Percentiles rank a stretch among this genome's conserved stretches.
phyloP scores from a whole-genome alignment of 2,113 vertebrate genomes.

The Marcusenius ussheri region DNA sequence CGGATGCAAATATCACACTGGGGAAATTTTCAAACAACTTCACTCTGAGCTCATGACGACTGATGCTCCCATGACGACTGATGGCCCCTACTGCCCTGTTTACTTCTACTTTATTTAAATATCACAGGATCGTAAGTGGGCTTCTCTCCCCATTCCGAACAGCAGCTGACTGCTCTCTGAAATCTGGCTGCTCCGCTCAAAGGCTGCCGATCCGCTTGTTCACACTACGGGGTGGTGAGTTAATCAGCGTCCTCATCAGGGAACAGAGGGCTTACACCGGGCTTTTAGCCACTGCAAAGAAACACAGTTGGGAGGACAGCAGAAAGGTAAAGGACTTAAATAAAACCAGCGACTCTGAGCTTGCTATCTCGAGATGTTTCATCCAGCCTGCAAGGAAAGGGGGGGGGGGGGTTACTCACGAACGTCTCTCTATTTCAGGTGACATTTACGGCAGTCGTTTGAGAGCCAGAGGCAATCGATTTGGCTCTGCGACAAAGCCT shows the following conservation, averaged over 20 bases:
- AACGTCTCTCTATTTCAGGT: background rate
- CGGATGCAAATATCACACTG: conserved; percentile 15
- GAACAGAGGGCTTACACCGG: background rate
- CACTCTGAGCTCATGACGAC: background rate
- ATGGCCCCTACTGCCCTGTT: background rate
- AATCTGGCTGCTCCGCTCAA: background rate
- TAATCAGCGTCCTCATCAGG: background rate
- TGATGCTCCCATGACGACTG: background rate
- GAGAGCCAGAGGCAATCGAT: conserved; percentile 12
- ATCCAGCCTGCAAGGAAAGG: background rate
- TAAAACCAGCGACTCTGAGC: background rate
- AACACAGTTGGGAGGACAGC: background rate
- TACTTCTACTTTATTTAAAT: background rate
- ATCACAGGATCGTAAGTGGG: background rate
- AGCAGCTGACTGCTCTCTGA: background rate
- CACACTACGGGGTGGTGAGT: background rate
- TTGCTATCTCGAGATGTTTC: background rate
- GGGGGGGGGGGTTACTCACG: background rate
- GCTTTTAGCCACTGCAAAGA: background rate
- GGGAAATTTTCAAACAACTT: background rate
- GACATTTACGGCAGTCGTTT: conserved; percentile 16
- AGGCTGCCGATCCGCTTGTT: background rate
- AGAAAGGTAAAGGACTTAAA: background rate
- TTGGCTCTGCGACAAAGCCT: background rate
- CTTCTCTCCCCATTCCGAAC: background rate